Evolutionary conservation across 2,888 invertebrate genomes (phyloP), one percentile per base, ranked within the genome.

Genomic region (Myopa tessellatipennis): DNA sequence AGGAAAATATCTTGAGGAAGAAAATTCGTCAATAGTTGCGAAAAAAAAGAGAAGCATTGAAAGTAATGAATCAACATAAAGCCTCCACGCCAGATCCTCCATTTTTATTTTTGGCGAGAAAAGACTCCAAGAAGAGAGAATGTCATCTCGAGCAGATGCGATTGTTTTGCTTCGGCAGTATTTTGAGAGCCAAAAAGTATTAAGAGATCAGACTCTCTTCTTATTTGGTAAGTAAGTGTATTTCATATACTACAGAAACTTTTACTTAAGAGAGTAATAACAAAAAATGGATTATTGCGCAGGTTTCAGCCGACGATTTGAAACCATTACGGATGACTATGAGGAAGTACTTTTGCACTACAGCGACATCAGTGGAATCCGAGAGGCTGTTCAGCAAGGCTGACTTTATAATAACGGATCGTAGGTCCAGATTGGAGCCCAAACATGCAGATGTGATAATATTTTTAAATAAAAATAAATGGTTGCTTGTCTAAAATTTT

Each of bases 151-250:
- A 58, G 58, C n/a, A 14, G 58, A 58, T 58, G 58, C 16, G n/a
- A 58, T 58, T 58, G n/a, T 58, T 58, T 58, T 58, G n/a, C n/a
- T 58, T 18, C 58, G 58, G n/a, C 58, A 58, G 58, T 50, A 50
- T 50, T 50, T 50, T 50, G 50, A 50, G 50, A 6, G 50, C 50
- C 50, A 50, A 50, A 50, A 50, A 8, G 50, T 50, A 50, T 50
- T 12, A 50, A 50, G 50, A 50, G 50, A 50, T 50, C 6, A 50
- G 50, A 50, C 50, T 12, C 50, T 8, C 50, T 50, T 50, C 50
- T 50, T 50, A 12, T 50, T 50, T 50, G 50, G 50, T 8, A 50
- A 50, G 50, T 50, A 50, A 50, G 50, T 50, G 12, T 50, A 50
- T 8, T 12, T 50, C 12, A 50, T 50, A 50, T 50, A 50, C 50